Base-by-base conservation (phyloP, 2,797 vertebrate genomes). In the Myotis planiceps region DNA sequence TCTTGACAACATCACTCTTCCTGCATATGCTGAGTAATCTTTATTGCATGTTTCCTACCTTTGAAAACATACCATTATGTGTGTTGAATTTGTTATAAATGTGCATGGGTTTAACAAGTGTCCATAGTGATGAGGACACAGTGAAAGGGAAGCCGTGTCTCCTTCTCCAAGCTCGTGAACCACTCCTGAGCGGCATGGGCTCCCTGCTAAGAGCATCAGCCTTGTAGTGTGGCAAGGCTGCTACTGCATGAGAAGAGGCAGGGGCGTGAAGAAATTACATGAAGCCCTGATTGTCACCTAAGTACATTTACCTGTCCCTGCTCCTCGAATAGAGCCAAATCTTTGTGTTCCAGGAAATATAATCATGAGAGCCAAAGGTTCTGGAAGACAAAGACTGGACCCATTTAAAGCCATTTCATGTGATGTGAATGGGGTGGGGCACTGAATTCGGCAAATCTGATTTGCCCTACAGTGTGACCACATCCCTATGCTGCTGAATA, bases 11-110 rank as follows among this genome's bases (percentile, higher is more conserved):
- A 14, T 66, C 71, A 42, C 16, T 69, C 42, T 37, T 78, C 88
- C 71, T 63, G 34, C 34, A 53, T 68, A 63, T 29, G 15, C 23
- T 74, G 32, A 60, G 47, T 65, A 27, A 42, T 65, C 42, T 47
- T 78, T n/a, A 84, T 58, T 74, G 88, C 60, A 16, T 74, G 16
- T 60, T 95, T 81, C 65, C 82, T 97, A 47, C 14, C 51, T 92
- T 84, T n/a, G 29, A 89, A 85, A 53, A 60, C 55, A 58, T 60
- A 18, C 14, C 27, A 25, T 55, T 39, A 74, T 47, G 19, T 58
- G 9, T 78, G 15, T n/a, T 72, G 4, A 68, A 32, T 45, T 68
- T 94, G 76, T 71, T 84, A 85, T 92, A 85, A 88, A 79, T 37
- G 13, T 71, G 12, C 68, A 0, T 78, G n/a, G n/a, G 21, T 69